These are phyloP conservation scores for Leptogaster cylindrica DNA, from an alignment of 2,888 invertebrate species.

Conservation along the genomic window DNA sequence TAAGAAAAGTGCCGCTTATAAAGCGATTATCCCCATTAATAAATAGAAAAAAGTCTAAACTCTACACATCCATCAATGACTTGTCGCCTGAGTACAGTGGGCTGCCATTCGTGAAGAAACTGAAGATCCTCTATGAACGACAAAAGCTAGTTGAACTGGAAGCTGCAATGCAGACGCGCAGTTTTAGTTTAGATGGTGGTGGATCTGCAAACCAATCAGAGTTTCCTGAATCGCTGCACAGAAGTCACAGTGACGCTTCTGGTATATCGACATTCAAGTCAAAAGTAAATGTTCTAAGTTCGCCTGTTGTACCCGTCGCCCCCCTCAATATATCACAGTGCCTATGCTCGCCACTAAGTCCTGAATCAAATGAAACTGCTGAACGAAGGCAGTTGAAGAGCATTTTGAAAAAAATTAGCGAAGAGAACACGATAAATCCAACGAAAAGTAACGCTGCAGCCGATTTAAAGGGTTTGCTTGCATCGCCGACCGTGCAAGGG, in stretches of 20 bases:
- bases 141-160: slow-evolving; percentile 85
- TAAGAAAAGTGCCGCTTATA: not conserved
- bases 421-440: slow-evolving; percentile 64
- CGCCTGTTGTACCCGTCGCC: slow-evolving; percentile 30
- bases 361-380: slow-evolving; percentile 81
- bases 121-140: slow-evolving; percentile 86
- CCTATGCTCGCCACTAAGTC: slow-evolving; percentile 64
- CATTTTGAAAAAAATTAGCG: slow-evolving; percentile 82
- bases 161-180: slow-evolving; percentile 75
- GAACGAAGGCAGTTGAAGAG: slow-evolving; percentile 83
- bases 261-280: slow-evolving; percentile 64
- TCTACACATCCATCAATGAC: slow-evolving; percentile 84
- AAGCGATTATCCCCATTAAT: not conserved
- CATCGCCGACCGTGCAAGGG: slow-evolving; percentile 85
- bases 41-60: slow-evolving; percentile 62
- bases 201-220: slow-evolving; percentile 54
- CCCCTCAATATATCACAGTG: slow-evolving; percentile 45
- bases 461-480: slow-evolving; percentile 73
- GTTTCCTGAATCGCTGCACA: slow-evolving; percentile 64
- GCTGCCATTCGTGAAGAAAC: slow-evolving; percentile 84
- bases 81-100: slow-evolving; percentile 86
- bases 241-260: slow-evolving; percentile 82
- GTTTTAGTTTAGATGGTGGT: slow-evolving; percentile 79
- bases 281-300: slow-evolving; percentile 24
- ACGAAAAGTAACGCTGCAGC: slow-evolving; percentile 51